Evolutionary conservation across 2,888 invertebrate genomes (phyloP).

Genomic region (Drosophila barbarae): DNA sequence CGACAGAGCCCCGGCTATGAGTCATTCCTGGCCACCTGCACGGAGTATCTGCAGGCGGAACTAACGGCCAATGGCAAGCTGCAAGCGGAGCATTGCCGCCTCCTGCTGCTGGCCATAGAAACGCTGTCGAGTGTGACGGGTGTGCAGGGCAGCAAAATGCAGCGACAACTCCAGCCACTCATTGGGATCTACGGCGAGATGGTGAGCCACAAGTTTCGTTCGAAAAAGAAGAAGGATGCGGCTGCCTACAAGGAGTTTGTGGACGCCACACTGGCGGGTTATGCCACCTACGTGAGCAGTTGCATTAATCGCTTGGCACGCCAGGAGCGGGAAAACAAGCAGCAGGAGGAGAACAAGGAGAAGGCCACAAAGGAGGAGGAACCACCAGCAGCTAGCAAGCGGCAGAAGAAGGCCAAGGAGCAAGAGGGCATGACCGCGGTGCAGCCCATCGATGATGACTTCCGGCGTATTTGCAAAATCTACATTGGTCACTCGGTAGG

Average conservation of each 20-base stretch:
- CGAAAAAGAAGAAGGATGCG: conserved; percentile 40
- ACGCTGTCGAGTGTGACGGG: conserved; percentile 60
- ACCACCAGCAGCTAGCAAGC: background rate
- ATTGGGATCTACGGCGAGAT: conserved; percentile 53
- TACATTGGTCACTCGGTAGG: conserved; percentile 78
- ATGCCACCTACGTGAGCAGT: conserved; percentile 52
- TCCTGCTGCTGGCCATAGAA: conserved; percentile 70
- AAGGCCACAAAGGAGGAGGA: background rate
- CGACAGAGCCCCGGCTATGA: conserved; percentile 63
- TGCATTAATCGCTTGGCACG: conserved; percentile 49
- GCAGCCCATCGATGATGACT: conserved; percentile 66
- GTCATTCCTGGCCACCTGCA: conserved; percentile 56
- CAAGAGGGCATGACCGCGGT: background rate
- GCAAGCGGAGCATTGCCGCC: conserved; percentile 49
- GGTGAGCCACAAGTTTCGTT: conserved; percentile 47
- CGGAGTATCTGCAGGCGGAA: conserved; percentile 45
- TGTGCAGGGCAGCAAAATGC: conserved; percentile 53
- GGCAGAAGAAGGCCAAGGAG: conserved; percentile 21
- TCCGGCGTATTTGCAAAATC: conserved; percentile 77
- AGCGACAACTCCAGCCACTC: conserved; percentile 58
- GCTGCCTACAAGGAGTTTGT: conserved; percentile 72
- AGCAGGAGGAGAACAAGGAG: background rate
- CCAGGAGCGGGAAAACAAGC: conserved; percentile 10
- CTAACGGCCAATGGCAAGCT: conserved; percentile 34
- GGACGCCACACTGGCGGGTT: conserved; percentile 60